phyloP scores from a whole-genome alignment of 2,113 vertebrate species.

The Hemiprocne comata region DNA sequence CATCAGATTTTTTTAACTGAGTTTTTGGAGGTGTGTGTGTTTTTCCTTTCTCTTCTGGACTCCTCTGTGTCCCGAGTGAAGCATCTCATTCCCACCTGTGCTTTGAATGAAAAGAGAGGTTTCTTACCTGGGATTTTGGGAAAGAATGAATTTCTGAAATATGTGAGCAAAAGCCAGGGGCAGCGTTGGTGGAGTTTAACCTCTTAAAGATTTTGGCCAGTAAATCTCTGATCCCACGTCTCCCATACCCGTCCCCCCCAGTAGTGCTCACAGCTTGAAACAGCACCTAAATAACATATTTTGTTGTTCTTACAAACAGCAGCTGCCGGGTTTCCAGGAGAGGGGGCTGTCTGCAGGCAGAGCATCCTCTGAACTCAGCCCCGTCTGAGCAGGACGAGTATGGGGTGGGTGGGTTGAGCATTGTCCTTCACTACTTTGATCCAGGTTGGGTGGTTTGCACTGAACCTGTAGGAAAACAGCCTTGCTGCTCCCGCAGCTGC shows the following conservation, averaged over 20 bases:
- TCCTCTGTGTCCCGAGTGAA: not conserved
- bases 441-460: rapidly evolving
- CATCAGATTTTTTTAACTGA: not conserved
- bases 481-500: not conserved
- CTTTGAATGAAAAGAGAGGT: not conserved
- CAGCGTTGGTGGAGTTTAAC: not conserved
- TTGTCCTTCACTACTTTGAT: not conserved
- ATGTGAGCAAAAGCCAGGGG: not conserved
- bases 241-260: rapidly evolving
- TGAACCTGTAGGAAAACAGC: not conserved
- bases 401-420: rapidly evolving
- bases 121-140: not conserved
- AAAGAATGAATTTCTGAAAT: not conserved
- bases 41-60: not conserved
- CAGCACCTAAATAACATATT: not conserved
- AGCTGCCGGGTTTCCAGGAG: not conserved
- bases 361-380: not conserved
- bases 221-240: not conserved
- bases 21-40: not conserved
- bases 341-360: not conserved
- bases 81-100: not conserved
- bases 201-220: not conserved
- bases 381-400: not conserved
- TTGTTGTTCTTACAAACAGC: not conserved
- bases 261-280: not conserved